These are phyloP conservation scores for Agrochola lychnidis DNA, from an alignment of 2,888 invertebrate genomes.

Conservation along the genomic window DNA sequence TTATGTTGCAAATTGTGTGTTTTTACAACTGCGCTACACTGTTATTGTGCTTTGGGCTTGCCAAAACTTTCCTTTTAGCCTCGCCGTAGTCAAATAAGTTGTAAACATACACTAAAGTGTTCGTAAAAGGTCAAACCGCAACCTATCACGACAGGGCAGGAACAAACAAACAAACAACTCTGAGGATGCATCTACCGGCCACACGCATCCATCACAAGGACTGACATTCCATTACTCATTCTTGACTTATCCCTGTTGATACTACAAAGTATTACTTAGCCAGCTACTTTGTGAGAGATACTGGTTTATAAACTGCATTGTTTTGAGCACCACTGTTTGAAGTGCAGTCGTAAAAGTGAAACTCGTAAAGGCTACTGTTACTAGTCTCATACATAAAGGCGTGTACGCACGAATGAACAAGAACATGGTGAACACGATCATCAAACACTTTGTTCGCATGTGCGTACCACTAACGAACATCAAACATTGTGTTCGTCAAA, in stretches of 20 bases:
- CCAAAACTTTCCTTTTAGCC: slow-evolving; percentile 14
- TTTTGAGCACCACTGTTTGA: slow-evolving; percentile 3
- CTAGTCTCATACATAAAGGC: too few relatives aligned
- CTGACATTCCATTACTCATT: slow-evolving; percentile 47
- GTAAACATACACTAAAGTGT: not conserved
- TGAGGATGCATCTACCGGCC: slow-evolving; percentile 22
- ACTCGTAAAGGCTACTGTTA: slow-evolving; percentile 3
- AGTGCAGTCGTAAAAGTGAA: slow-evolving; percentile 17
- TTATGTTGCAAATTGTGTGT: too few relatives aligned
- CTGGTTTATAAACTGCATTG: not conserved
- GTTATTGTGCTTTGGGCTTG: not conserved
- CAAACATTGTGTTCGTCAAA: too few relatives aligned
- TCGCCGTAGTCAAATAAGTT: not conserved
- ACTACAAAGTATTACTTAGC: slow-evolving; percentile 25
- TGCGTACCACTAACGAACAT: too few relatives aligned
- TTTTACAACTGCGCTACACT: slow-evolving; percentile 7
- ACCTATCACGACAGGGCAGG: not conserved
- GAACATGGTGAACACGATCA: too few relatives aligned
- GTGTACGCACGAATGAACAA: too few relatives aligned
- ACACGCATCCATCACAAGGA: slow-evolving; percentile 42
- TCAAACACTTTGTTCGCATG: too few relatives aligned
- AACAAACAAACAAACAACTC: slow-evolving; percentile 34
- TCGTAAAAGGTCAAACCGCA: slow-evolving; percentile 21
- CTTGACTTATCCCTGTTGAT: slow-evolving; percentile 36
- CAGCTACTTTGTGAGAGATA: slow-evolving; percentile 1